Percentiles rank a stretch among this genome's conserved stretches.
Evolutionary conservation across 2,113 vertebrate genomes (phyloP).

Genomic region (Eidolon helvum): DNA sequence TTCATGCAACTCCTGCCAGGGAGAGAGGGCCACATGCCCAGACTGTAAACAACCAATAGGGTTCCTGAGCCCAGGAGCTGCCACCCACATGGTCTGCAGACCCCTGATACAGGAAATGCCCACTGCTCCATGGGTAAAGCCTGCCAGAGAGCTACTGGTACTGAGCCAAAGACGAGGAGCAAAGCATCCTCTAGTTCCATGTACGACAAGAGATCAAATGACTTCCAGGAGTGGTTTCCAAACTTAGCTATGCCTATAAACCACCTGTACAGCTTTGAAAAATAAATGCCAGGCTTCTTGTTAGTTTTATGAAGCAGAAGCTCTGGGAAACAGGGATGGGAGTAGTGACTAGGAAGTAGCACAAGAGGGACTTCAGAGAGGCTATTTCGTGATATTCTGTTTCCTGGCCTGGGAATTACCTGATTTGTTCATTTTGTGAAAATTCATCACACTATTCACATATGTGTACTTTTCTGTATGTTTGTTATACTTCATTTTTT

Average conservation of each 20-base stretch:
- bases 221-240: neutral
- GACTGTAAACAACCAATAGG: neutral
- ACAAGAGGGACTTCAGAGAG: neutral
- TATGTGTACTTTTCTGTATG: neutral
- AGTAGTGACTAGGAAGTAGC: neutral
- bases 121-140: neutral
- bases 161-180: neutral
- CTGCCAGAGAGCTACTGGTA: neutral
- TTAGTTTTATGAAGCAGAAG: neutral
- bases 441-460: neutral
- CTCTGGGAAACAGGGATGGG: neutral
- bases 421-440: neutral
- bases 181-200: neutral
- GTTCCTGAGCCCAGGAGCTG: neutral
- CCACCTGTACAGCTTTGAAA: neutral
- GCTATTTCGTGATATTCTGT: neutral
- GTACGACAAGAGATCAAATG: neutral
- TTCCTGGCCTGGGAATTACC: neutral
- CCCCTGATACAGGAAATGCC: conserved; percentile 34
- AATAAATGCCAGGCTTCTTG: neutral
- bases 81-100: neutral
- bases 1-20: conserved; percentile 48
- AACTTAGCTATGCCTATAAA: neutral
- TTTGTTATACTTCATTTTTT: neutral
- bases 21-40: conserved; percentile 53